Evolutionary conservation across 2,113 vertebrate species (phyloP).

Genomic region (Loxodonta africana): DNA sequence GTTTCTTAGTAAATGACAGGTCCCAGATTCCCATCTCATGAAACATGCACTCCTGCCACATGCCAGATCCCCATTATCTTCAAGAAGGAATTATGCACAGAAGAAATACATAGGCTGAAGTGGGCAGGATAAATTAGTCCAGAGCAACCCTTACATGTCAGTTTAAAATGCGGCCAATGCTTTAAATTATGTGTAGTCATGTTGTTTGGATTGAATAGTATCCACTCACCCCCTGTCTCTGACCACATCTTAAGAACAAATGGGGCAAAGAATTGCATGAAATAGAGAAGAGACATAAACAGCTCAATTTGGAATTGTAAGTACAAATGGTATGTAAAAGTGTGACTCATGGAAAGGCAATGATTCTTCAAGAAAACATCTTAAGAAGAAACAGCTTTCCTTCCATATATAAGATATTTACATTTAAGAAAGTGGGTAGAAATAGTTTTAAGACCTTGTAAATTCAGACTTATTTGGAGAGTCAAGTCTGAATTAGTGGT

Average conservation of each 20-base stretch:
- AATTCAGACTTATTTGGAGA: conserved; percentile 15
- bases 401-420: conserved; percentile 32
- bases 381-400: conserved; percentile 49
- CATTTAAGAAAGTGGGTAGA: conserved; percentile 32
- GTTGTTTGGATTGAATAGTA: conserved; percentile 72
- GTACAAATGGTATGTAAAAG: conserved; percentile 39
- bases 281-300: conserved; percentile 60
- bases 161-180: conserved; percentile 70
- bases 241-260: conserved; percentile 71
- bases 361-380: conserved; percentile 10
- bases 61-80: conserved; percentile 79
- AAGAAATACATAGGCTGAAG: conserved; percentile 75
- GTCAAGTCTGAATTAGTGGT: conserved; percentile 40
- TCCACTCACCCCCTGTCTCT: conserved; percentile 19
- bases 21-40: conserved; percentile 75
- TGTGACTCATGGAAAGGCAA: conserved; percentile 59
- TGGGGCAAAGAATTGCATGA: conserved; percentile 55
- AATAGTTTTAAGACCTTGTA: conserved; percentile 9
- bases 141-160: conserved; percentile 71
- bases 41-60: conserved; percentile 72
- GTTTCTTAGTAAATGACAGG: conserved; percentile 74
- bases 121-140: conserved; percentile 68
- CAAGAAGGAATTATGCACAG: conserved; percentile 76
- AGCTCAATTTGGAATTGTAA: conserved; percentile 37
- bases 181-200: conserved; percentile 78